phyloP scores from a whole-genome alignment of 2,888 invertebrate genomes.

The Apoda limacodes region DNA sequence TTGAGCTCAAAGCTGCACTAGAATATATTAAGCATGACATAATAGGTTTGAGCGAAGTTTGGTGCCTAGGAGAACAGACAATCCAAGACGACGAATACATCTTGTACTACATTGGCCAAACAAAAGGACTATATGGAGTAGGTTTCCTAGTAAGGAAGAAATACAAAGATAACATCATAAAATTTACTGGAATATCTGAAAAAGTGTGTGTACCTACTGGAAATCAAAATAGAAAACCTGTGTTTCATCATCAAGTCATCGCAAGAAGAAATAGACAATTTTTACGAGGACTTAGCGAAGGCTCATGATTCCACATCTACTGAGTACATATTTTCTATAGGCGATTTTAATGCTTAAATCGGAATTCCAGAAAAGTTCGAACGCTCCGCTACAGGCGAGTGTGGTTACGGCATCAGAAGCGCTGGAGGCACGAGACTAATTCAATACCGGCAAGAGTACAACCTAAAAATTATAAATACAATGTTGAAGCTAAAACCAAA shows the following conservation, averaged over 20 bases:
- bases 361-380: slow-evolving; percentile 4
- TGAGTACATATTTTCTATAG: slow-evolving; percentile 2
- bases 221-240: slow-evolving; percentile 16
- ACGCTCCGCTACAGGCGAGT: slow-evolving; percentile 1
- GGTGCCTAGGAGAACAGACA: slow-evolving; percentile 4
- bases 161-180: slow-evolving; percentile 15
- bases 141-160: slow-evolving; percentile 7
- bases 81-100: slow-evolving; percentile 5
- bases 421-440: slow-evolving; percentile 4
- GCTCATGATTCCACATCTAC: slow-evolving; percentile 11
- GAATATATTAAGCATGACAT: slow-evolving; percentile 7
- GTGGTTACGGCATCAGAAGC: slow-evolving; percentile 6
- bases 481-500: slow-evolving; percentile 2
- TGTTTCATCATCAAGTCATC: slow-evolving; percentile 13
- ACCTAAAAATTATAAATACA: slow-evolving; percentile 6
- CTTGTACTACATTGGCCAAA: slow-evolving; percentile 4
- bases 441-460: slow-evolving; percentile 5
- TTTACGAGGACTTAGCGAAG: slow-evolving; percentile 13
- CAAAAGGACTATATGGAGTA: slow-evolving; percentile 10
- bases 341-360: slow-evolving; percentile 7
- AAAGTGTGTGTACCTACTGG: slow-evolving; percentile 18
- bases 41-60: slow-evolving; percentile 5
- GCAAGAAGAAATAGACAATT: slow-evolving; percentile 17
- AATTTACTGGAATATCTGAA: slow-evolving; percentile 19
- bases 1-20: slow-evolving; percentile 9